Base-by-base conservation (phyloP, 2,113 vertebrate genomes). In the Vulpes vulpes region DNA sequence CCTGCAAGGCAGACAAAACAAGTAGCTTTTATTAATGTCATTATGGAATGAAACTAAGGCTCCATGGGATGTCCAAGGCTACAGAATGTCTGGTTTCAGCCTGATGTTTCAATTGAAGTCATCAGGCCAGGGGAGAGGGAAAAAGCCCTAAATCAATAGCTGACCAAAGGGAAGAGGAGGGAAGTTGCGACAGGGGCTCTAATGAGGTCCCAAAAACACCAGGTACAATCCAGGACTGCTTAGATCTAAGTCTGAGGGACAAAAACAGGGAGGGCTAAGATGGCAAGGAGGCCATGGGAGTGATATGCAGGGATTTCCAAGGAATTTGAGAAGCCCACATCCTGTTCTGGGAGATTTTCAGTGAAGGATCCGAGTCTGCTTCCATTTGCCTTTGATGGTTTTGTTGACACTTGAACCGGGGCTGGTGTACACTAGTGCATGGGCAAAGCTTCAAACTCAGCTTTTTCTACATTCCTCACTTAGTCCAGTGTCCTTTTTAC, bases 11-110 rank as follows among this genome's bases (percentile, higher is more conserved):
- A 67, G 53, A 80, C 57, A 59, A 90, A 94, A 43, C 49, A 65
- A 76, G 32, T 3, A 22, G 69, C 43, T 91, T 96, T 55, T 49
- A 60, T 95, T 94, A 80, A 55, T 78, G 64, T 87, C 53, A 25
- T 73, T 83, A 64, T 57, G 35, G 60, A 43, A 55, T 43, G 38
- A 83, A 84, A 85, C 93, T 43, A 74, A 94, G 71, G 23, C 49
- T 95, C 55, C 19, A 8, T 7, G 4, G 43, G 49, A 25, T 73
- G 55, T 64, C 79, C 8, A 23, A 62, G 83, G 32, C 79, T 60
- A 79, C 30, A 32, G 80, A 30, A 38, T 22, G 12, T 59, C 83
- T 67, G 55, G 14, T 30, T 30, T 94, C 62, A 49, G 53, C 53
- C 35, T 3, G 43, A 25, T 60, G 83, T 30, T 49, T 81, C 57